Conservation (phyloP, 2,113 vertebrate species). For the Strigops habroptila region DNA sequence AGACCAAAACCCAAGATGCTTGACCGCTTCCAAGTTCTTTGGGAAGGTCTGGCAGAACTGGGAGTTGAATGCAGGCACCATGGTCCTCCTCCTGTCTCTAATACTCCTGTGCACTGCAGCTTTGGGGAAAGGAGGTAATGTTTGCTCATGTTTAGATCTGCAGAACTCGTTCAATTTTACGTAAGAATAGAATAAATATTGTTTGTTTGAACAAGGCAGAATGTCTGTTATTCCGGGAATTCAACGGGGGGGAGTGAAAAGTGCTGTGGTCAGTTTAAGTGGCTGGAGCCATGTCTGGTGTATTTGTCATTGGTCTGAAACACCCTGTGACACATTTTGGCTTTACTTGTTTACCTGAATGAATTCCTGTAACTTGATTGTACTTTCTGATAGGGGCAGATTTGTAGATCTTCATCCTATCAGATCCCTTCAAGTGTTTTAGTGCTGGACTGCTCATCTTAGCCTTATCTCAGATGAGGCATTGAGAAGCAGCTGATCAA, state of each 20-base stretch:
- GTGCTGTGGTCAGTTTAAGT: slow-evolving; percentile 44
- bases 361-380: slow-evolving; percentile 49
- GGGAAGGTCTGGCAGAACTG: background rate
- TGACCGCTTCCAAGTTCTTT: background rate
- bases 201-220: slow-evolving; percentile 12
- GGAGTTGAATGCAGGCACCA: background rate
- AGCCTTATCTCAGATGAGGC: background rate
- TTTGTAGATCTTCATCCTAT: background rate
- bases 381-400: slow-evolving; percentile 12
- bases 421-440: background rate
- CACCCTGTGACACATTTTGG: background rate
- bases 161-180: background rate
- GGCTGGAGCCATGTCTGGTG: background rate
- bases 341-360: slow-evolving; percentile 34
- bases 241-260: background rate
- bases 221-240: slow-evolving; percentile 25
- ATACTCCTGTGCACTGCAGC: background rate
- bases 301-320: slow-evolving; percentile 15
- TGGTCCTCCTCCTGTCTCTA: background rate
- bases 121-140: background rate
- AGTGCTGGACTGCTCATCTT: background rate
- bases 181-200: slow-evolving; percentile 62
- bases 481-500: background rate
- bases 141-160: slow-evolving; percentile 45
- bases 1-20: background rate